Percentiles rank a stretch among this genome's conserved stretches.
These are phyloP conservation scores for Ardeotis arabs DNA, from an alignment of 2,113 vertebrate genomes.

Conservation along the genomic window DNA sequence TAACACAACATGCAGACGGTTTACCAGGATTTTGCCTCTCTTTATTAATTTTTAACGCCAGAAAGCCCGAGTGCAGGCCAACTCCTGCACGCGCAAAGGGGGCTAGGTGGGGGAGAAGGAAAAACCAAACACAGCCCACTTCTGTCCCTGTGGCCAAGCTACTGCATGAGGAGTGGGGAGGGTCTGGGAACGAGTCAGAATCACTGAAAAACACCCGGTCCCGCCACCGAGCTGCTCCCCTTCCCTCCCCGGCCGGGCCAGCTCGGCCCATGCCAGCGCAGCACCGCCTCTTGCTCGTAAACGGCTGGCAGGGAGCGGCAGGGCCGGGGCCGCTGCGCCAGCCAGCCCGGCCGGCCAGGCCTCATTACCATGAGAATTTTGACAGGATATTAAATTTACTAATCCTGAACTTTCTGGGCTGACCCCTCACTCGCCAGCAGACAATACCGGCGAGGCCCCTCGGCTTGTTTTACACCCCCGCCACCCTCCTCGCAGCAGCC, in stretches of 20 bases:
- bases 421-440: conserved; percentile 64
- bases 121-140: neutral
- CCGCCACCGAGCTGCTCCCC: neutral
- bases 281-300: conserved; percentile 16
- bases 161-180: neutral
- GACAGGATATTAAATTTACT: conserved; percentile 82
- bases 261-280: conserved; percentile 22
- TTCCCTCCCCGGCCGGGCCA: neutral
- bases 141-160: neutral
- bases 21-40: neutral
- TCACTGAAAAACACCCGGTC: neutral
- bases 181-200: neutral
- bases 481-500: neutral
- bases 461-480: neutral
- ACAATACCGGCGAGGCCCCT: neutral
- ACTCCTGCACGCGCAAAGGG: neutral
- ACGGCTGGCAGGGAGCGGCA: conserved; percentile 32
- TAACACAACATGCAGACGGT: neutral
- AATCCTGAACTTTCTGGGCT: conserved; percentile 76
- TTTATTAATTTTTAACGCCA: neutral
- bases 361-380: conserved; percentile 77
- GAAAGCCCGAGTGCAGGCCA: neutral
- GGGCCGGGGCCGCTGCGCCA: conserved; percentile 28
- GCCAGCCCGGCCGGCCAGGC: conserved; percentile 16
- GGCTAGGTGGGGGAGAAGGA: neutral